A percentile compares a stretch with the other conserved stretches of the same genome.
These are phyloP conservation scores for Oplegnathus fasciatus DNA, from an alignment of 2,113 vertebrate genomes.

Conservation along the genomic window DNA sequence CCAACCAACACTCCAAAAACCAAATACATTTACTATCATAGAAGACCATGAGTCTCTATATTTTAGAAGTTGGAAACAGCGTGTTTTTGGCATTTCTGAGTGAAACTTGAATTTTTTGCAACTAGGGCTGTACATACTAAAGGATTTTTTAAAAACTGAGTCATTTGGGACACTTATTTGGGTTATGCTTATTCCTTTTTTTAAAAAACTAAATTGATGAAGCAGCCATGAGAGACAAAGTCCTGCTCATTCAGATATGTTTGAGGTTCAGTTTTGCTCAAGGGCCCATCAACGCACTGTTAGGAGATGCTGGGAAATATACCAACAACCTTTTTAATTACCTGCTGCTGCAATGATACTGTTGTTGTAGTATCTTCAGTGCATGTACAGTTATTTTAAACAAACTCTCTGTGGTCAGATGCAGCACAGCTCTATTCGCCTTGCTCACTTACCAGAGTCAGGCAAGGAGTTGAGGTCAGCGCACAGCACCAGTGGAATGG, in stretches of 20 bases:
- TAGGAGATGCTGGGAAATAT: not conserved
- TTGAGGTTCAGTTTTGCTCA: not conserved
- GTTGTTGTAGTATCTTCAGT: not conserved
- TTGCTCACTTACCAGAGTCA: slow-evolving; percentile 90
- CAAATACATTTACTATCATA: not conserved
- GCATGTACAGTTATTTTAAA: not conserved
- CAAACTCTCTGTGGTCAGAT: not conserved
- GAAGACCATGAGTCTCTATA: not conserved
- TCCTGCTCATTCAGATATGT: not conserved
- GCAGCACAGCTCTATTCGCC: not conserved
- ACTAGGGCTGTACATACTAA: not conserved
- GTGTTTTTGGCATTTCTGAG: too few species aligned
- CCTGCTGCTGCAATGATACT: too few species aligned
- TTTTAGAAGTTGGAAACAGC: not conserved
- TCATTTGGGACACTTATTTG: not conserved
- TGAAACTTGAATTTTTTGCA: not conserved
- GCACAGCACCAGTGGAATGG: slow-evolving; percentile 96
- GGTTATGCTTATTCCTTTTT: not conserved
- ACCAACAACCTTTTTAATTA: not conserved
- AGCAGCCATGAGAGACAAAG: not conserved
- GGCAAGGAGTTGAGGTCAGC: slow-evolving; percentile 99
- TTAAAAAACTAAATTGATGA: too few species aligned
- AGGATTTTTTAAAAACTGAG: not conserved
- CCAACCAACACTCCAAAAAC: not conserved
- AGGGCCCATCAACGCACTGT: not conserved